Evolutionary conservation across 2,113 vertebrate species (phyloP).

Genomic region (Pterocles gutturalis): DNA sequence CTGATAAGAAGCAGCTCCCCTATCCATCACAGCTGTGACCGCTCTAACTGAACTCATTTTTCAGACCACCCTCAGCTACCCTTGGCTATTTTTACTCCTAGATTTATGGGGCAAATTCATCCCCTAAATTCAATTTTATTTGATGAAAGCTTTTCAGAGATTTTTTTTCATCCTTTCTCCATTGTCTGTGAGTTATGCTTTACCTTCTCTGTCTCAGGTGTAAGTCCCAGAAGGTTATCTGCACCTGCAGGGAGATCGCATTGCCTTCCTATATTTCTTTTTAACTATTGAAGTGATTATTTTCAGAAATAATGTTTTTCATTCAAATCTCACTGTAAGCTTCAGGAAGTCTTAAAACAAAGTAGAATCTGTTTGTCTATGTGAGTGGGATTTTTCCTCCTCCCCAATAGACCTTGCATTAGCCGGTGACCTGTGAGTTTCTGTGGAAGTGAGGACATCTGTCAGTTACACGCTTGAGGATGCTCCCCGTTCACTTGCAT

Average conservation of each 20-base stretch:
- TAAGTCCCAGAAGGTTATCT: slow-evolving; percentile 59
- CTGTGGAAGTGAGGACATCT: not conserved
- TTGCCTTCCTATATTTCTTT: slow-evolving; percentile 2
- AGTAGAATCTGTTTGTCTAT: not conserved
- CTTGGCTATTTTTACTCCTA: slow-evolving; percentile 71
- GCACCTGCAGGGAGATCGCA: slow-evolving; percentile 27
- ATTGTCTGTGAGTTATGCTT: slow-evolving; percentile 55
- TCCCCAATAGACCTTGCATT: not conserved
- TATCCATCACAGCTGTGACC: slow-evolving; percentile 60
- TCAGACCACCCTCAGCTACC: slow-evolving; percentile 61
- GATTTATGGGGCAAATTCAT: slow-evolving; percentile 68
- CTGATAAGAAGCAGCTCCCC: slow-evolving; percentile 60
- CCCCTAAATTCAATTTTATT: slow-evolving; percentile 71
- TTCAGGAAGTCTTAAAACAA: slow-evolving; percentile 1
- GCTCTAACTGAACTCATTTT: slow-evolving; percentile 64
- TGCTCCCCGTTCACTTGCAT: not conserved
- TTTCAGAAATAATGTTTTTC: slow-evolving; percentile 42
- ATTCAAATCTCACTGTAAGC: slow-evolving; percentile 10
- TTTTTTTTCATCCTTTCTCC: slow-evolving; percentile 10
- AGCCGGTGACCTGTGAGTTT: not conserved
- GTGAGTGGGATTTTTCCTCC: not conserved
- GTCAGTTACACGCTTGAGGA: not conserved
- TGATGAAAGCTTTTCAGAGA: slow-evolving; percentile 54
- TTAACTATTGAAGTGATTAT: slow-evolving; percentile 22
- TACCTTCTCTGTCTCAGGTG: slow-evolving; percentile 30